Evolutionary conservation across 2,888 invertebrate genomes (phyloP).

Genomic region (Cryptus viduatorius): DNA sequence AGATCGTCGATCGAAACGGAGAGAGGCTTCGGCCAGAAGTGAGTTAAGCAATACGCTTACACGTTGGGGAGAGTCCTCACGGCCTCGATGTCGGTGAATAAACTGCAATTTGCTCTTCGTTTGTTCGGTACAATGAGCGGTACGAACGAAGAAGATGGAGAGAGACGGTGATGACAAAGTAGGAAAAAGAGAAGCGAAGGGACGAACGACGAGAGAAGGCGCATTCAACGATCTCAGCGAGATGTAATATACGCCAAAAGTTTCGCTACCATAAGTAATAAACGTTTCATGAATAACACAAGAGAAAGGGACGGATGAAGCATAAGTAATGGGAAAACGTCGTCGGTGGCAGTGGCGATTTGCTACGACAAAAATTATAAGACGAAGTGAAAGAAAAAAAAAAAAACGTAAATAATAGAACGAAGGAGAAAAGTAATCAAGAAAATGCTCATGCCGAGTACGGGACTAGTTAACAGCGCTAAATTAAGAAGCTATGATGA

Average conservation of each 20-base stretch:
- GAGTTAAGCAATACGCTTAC: conserved; percentile 1
- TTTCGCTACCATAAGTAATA: conserved; percentile 2
- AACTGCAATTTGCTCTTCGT: conserved; percentile 70
- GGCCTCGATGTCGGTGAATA: conserved; percentile 66
- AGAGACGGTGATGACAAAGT: conserved; percentile 28
- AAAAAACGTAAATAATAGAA: background rate
- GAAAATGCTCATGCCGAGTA: conserved; percentile 37
- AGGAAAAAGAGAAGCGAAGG: conserved; percentile 11
- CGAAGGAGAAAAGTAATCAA: conserved; percentile 33
- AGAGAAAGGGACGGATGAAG: background rate
- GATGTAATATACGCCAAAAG: background rate
- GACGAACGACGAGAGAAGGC: conserved; percentile 15
- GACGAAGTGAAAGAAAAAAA: background rate
- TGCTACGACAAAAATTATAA: conserved; percentile 2
- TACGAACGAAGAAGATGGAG: conserved; percentile 34
- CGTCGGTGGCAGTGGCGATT: conserved; percentile 28
- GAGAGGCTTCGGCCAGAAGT: conserved; percentile 28
- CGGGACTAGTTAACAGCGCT: conserved; percentile 41
- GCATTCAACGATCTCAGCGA: background rate
- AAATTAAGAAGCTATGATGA: conserved; percentile 11
- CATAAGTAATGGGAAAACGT: conserved; percentile 27
- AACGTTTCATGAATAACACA: background rate
- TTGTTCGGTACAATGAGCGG: conserved; percentile 54
- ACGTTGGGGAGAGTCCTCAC: conserved; percentile 49
- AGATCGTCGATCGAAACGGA: conserved; percentile 46